These are phyloP conservation scores for Oncorhynchus mykiss DNA, from an alignment of 2,113 vertebrate genomes.

Conservation along the genomic window DNA sequence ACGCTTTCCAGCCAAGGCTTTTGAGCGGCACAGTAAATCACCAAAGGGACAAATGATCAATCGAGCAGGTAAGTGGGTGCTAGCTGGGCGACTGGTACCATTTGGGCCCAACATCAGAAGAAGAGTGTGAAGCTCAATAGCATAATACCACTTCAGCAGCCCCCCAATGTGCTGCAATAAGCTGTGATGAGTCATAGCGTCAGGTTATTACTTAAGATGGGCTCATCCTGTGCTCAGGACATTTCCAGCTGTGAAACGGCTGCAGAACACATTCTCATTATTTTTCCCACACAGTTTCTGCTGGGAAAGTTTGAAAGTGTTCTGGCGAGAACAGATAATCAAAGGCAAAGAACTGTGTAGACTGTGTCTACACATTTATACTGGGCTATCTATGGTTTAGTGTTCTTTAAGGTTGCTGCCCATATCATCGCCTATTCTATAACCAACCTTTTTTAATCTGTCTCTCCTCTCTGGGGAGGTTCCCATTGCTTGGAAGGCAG, in stretches of 20 bases:
- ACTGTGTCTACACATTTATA: too few species aligned
- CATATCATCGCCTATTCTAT: too few species aligned
- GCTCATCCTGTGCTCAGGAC: not conserved
- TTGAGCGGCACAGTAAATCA: not conserved
- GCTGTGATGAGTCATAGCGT: not conserved
- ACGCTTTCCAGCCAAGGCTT: conserved; percentile 11
- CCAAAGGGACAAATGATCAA: not conserved
- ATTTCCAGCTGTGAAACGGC: not conserved
- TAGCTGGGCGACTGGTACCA: not conserved
- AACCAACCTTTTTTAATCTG: too few species aligned
- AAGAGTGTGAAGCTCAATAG: not conserved
- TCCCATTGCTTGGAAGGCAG: too few species aligned
- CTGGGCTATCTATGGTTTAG: too few species aligned
- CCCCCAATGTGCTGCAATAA: not conserved
- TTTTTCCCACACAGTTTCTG: not conserved
- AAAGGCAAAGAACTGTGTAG: not conserved
- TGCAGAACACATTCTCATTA: not conserved
- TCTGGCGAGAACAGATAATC: not conserved
- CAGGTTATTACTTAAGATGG: not conserved
- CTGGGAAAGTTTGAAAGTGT: not conserved
- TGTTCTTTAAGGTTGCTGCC: too few species aligned
- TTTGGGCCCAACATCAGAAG: conserved; percentile 3
- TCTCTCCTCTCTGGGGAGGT: too few species aligned
- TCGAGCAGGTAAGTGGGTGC: not conserved
- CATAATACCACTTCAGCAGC: not conserved